phyloP scores from a whole-genome alignment of 64 coral and sea anemone species.

The Dendrophyllia cribrosa region DNA sequence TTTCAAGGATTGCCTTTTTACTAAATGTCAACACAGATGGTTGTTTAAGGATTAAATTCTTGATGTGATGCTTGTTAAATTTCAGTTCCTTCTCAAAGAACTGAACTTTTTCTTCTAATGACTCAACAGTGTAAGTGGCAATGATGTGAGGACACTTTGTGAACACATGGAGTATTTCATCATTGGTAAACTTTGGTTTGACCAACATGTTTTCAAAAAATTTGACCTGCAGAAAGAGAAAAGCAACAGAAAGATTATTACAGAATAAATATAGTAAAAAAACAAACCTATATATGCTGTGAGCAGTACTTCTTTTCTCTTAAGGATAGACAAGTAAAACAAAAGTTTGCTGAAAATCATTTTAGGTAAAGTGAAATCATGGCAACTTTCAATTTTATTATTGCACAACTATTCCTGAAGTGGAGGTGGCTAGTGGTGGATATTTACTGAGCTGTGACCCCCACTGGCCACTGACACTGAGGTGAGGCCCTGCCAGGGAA shows the following conservation, averaged over 20 bases:
- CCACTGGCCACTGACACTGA: no score
- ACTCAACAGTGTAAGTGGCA: slow-evolving; percentile 72
- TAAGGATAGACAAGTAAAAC: no score
- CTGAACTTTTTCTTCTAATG: slow-evolving; percentile 70
- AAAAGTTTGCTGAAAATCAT: no score
- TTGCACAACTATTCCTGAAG: no score
- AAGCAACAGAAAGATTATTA: background rate
- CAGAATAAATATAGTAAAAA: no score
- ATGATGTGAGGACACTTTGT: slow-evolving; percentile 93
- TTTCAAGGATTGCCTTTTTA: slow-evolving; percentile 69
- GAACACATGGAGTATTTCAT: slow-evolving; percentile 89
- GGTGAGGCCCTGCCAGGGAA: no score
- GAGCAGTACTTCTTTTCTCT: no score
- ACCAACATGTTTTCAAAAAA: slow-evolving; percentile 81
- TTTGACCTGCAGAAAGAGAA: slow-evolving; percentile 59
- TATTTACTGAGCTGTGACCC: no score
- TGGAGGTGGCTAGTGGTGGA: no score
- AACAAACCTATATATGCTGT: no score
- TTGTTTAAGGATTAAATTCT: slow-evolving; percentile 94
- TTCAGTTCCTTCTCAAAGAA: slow-evolving; percentile 83
- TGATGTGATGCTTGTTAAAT: slow-evolving; percentile 90
- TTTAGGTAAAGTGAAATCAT: no score
- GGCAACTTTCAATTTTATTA: no score
- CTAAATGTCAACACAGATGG: slow-evolving; percentile 95
- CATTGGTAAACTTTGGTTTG: slow-evolving; percentile 81